A percentile compares a stretch with the other conserved stretches of the same genome.
Conservation (phyloP, 1,140 invertebrate species). For the Conus ventricosus region DNA sequence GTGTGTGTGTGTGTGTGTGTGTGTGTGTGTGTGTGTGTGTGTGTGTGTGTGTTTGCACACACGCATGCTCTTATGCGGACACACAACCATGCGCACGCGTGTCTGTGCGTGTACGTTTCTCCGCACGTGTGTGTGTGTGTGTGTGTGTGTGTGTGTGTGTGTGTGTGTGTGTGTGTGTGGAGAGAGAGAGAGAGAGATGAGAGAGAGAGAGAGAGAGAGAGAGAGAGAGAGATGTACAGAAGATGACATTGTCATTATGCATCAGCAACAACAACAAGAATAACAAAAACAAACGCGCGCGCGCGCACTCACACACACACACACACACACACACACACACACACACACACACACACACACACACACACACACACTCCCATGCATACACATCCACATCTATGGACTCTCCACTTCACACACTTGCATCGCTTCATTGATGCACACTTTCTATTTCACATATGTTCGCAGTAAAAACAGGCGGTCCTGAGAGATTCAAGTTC, state of each 20-base stretch:
- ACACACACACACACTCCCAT: not conserved
- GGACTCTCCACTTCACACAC: too few species aligned
- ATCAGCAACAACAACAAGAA: not conserved
- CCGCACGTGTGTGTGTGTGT: too few species aligned
- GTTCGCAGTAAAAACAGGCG: too few species aligned
- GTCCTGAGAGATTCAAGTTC: too few species aligned
- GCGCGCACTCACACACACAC: not conserved
- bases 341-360: conserved; percentile 1
- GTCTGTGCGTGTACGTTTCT: too few species aligned
- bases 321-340: conserved; percentile 22
- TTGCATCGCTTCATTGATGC: not conserved
- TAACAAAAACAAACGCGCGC: not conserved
- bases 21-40: not conserved
- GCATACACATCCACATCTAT: too few species aligned
- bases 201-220: too few species aligned
- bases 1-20: not conserved
- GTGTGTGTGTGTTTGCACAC: not conserved
- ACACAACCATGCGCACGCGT: not conserved
- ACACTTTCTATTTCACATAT: not conserved
- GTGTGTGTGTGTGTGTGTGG: too few species aligned
- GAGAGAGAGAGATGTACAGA: too few species aligned
- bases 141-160: too few species aligned
- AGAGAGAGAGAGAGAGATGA: too few species aligned
- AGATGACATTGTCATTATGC: too few species aligned
- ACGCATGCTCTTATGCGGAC: not conserved